Percentiles rank a stretch among this genome's conserved stretches.
phyloP scores from a whole-genome alignment of 2,113 vertebrate genomes.

The Gymnogyps californianus region DNA sequence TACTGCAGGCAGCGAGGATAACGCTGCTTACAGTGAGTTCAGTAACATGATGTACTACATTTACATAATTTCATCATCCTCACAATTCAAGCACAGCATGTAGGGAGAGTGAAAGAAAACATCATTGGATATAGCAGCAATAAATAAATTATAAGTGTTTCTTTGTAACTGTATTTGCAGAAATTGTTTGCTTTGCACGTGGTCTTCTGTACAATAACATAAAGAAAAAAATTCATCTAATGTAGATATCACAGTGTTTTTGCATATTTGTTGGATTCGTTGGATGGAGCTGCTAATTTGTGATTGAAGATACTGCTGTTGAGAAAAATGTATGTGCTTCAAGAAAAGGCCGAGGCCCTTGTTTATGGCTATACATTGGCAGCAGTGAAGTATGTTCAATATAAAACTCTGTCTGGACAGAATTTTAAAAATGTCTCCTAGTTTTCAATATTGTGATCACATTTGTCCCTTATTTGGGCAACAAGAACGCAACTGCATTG shows the following conservation, averaged over 20 bases:
- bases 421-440: background rate
- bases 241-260: slow-evolving; percentile 25
- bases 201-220: slow-evolving; percentile 59
- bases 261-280: background rate
- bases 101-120: slow-evolving; percentile 69
- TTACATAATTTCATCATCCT: slow-evolving; percentile 5
- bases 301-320: slow-evolving; percentile 11
- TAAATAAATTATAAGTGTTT: slow-evolving; percentile 84
- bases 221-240: slow-evolving; percentile 36
- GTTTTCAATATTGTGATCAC: slow-evolving; percentile 6
- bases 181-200: slow-evolving; percentile 65
- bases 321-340: slow-evolving; percentile 14
- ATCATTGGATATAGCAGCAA: slow-evolving; percentile 84
- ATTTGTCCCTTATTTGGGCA: slow-evolving; percentile 12
- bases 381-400: background rate
- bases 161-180: slow-evolving; percentile 81
- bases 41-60: slow-evolving; percentile 1
- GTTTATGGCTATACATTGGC: background rate
- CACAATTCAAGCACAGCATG: background rate
- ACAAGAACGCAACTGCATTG: background rate
- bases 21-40: slow-evolving; percentile 44
- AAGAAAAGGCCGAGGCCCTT: background rate
- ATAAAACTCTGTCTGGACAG: background rate
- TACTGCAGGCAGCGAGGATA: slow-evolving; percentile 18
- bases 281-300: slow-evolving; percentile 33